Conservation (phyloP, 2,888 invertebrate species). For the Brassicogethes aeneus region DNA sequence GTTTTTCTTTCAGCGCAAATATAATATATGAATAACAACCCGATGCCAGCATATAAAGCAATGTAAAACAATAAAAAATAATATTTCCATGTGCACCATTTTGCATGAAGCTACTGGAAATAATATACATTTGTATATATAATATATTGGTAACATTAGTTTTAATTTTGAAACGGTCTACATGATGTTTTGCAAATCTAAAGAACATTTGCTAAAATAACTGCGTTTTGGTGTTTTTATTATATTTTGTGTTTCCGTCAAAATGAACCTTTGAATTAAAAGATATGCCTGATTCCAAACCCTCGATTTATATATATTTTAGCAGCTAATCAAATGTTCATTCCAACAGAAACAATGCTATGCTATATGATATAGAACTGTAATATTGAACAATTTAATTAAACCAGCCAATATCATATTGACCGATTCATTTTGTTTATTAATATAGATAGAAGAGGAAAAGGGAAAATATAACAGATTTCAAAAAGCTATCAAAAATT, state of each 20-base stretch:
- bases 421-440: background rate
- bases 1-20: conserved; percentile 9
- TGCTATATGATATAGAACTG: background rate
- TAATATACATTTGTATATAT: conserved; percentile 5
- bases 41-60: conserved; percentile 26
- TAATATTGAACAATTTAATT: background rate
- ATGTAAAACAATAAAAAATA: conserved; percentile 3
- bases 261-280: background rate
- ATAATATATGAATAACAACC: conserved; percentile 16
- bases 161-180: background rate
- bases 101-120: conserved; percentile 11
- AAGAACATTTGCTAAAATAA: background rate
- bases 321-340: background rate
- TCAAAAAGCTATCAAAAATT: conserved; percentile 14
- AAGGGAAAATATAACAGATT: conserved; percentile 28
- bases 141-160: no score
- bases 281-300: background rate
- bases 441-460: background rate
- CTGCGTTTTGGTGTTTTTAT: background rate
- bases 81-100: background rate
- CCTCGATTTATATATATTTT: background rate
- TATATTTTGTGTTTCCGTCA: no score
- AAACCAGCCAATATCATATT: background rate
- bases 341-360: background rate
- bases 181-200: background rate